These are phyloP conservation scores for Formicarius rufipectus DNA, from an alignment of 2,113 vertebrate genomes.

Conservation along the genomic window DNA sequence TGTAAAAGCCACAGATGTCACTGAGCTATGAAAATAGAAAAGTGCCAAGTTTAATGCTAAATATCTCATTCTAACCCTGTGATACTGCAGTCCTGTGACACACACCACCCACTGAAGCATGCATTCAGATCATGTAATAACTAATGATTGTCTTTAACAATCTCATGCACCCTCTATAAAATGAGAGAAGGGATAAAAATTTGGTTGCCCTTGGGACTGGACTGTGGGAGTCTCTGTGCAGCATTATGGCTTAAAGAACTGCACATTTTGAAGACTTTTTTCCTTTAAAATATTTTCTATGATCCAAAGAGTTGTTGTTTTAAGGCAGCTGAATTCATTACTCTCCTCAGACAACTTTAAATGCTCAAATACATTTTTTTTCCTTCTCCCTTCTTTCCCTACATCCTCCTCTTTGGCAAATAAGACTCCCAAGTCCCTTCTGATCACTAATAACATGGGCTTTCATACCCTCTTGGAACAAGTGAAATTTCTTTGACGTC, in stretches of 20 bases:
- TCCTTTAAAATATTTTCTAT: neutral
- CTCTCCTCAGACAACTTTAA: neutral
- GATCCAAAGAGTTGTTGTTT: neutral
- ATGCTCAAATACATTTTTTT: neutral
- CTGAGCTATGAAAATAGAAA: neutral
- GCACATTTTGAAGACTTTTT: neutral
- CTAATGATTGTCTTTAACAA: neutral
- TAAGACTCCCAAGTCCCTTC: conserved; percentile 26
- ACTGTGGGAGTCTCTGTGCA: neutral
- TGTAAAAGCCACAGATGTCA: neutral
- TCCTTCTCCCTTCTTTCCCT: neutral
- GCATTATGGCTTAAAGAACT: neutral
- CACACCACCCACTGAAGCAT: neutral
- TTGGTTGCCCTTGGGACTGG: neutral
- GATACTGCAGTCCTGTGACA: neutral
- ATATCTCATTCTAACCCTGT: neutral
- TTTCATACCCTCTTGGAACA: conserved; percentile 51
- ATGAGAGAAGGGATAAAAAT: neutral
- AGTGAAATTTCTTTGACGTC: conserved; percentile 33
- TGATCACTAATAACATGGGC: conserved; percentile 32
- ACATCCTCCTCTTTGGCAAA: conserved; percentile 13
- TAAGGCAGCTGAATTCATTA: neutral
- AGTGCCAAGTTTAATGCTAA: neutral
- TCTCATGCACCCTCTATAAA: neutral
- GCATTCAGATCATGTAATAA: neutral